phyloP scores from a whole-genome alignment of 2,888 invertebrate genomes.

The Melanchra persicariae region DNA sequence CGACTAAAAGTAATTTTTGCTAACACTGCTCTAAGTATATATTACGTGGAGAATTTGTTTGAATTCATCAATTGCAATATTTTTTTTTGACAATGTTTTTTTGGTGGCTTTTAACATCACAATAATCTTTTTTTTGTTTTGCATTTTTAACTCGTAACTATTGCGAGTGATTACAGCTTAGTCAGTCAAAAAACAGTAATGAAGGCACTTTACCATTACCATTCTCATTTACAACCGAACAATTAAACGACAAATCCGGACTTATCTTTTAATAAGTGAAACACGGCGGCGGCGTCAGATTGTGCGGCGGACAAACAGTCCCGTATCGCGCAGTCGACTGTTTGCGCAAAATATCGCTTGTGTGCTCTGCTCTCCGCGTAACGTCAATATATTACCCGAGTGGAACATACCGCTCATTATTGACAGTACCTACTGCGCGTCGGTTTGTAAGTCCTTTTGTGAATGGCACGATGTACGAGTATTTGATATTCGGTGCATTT shows the following conservation, averaged over 20 bases:
- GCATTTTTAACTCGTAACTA: too few relatives aligned
- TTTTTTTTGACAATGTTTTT: neutral
- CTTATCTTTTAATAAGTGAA: slow-evolving; percentile 45
- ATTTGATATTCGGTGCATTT: slow-evolving; percentile 1
- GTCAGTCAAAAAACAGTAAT: neutral
- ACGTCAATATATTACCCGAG: slow-evolving; percentile 36
- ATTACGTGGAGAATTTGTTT: slow-evolving; percentile 1
- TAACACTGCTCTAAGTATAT: slow-evolving; percentile 22
- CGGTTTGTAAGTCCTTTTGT: slow-evolving; percentile 15
- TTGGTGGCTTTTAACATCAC: neutral
- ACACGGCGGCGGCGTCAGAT: slow-evolving; percentile 10
- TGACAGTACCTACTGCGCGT: slow-evolving; percentile 39
- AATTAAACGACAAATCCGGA: slow-evolving; percentile 13
- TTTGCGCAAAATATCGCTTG: slow-evolving; percentile 55
- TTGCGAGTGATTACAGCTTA: neutral
- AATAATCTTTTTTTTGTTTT: too few relatives aligned
- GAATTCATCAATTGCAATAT: slow-evolving; percentile 8
- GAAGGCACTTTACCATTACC: slow-evolving; percentile 11
- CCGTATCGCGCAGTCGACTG: slow-evolving; percentile 12
- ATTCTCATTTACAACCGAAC: slow-evolving; percentile 15
- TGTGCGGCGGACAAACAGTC: slow-evolving; percentile 22
- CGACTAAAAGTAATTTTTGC: slow-evolving; percentile 43
- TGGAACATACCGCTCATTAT: slow-evolving; percentile 53
- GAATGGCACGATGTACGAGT: slow-evolving; percentile 1
- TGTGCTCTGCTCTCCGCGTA: slow-evolving; percentile 53